phyloP scores from a whole-genome alignment of 2,888 invertebrate species.

The Eutolmus rufibarbis region DNA sequence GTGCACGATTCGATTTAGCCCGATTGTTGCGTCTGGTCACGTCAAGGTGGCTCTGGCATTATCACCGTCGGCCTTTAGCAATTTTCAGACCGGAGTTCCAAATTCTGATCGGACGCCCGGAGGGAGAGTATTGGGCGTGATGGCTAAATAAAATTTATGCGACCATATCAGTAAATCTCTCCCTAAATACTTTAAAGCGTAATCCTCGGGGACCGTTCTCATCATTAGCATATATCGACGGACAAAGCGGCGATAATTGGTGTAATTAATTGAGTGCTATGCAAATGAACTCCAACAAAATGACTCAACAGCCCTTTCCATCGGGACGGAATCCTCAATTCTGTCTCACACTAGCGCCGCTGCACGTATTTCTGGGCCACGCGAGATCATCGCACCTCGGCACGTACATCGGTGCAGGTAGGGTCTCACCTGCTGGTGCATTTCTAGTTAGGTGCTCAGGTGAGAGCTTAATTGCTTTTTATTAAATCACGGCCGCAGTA shows the following conservation, averaged over 20 bases:
- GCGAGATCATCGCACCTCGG: background rate
- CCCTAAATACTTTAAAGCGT: slow-evolving; percentile 30
- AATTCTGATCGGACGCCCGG: background rate
- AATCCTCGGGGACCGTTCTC: slow-evolving; percentile 26
- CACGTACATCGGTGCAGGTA: background rate
- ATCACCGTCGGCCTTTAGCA: background rate
- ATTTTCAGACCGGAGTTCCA: background rate
- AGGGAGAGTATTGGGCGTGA: background rate
- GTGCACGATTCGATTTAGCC: background rate
- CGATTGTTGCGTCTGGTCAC: background rate
- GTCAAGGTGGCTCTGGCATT: background rate
- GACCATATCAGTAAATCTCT: slow-evolving; percentile 32
- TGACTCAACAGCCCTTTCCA: slow-evolving; percentile 11
- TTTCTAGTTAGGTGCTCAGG: slow-evolving; percentile 20
- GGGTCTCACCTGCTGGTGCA: background rate
- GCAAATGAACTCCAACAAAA: slow-evolving; percentile 34
- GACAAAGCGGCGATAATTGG: slow-evolving; percentile 39
- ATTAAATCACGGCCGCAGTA: slow-evolving; percentile 32
- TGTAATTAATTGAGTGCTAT: slow-evolving; percentile 41
- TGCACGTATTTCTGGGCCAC: background rate
- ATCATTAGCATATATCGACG: slow-evolving; percentile 38
- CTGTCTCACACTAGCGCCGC: background rate
- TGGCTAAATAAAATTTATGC: slow-evolving; percentile 26
- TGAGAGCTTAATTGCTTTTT: slow-evolving; percentile 29
- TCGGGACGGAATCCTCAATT: background rate